Base-by-base conservation (phyloP, 2,888 invertebrate genomes). In the Pseudoips prasinana region DNA sequence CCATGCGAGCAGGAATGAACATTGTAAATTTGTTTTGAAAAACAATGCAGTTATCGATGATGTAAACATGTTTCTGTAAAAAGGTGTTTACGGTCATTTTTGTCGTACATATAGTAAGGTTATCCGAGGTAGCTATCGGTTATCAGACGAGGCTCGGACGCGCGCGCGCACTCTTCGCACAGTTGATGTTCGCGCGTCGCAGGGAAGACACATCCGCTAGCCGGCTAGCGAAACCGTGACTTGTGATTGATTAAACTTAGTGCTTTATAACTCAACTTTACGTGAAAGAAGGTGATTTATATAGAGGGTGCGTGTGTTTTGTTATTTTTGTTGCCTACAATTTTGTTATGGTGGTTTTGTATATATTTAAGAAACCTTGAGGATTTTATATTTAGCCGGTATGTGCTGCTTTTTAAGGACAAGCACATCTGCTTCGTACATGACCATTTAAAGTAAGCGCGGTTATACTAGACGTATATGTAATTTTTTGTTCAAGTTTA, bases 161-260 rank as follows among this genome's bases (percentile, higher is more conserved):
- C 69, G 74, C 73, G 62, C 52, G 69, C 73, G 69, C 65, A 47
- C 58, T 44, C 20, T 65, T 69, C 64, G 72, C 68, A 58, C 86
- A 87, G 87, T 87, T 85, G 86, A 87, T 86, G 86, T 59, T 76
- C 79, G 86, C 69, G 79, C 86, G 85, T 63, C 72, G 80, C 62
- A 70, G 73, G 73, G 85, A 85, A 77, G 85, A 84, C 83, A 81
- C 86, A 82, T 77, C 83, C 79, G 79, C 66, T 72, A 64, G 73
- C 62, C 42, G 51, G 45, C 70, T 70, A 68, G 74, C 64, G 64
- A 44, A 56, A 64, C 51, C 65, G 77, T 77, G 72, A 62, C 57
- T 66, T 64, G 79, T 75, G 71, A 64, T 61, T 64, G 68, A 72
- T 65, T 65, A 50, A 61, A 39, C 62, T 60, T 73, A 62, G 25